These are phyloP conservation scores for Diachrysia chrysitis DNA, from an alignment of 2,888 invertebrate species.

Conservation along the genomic window DNA sequence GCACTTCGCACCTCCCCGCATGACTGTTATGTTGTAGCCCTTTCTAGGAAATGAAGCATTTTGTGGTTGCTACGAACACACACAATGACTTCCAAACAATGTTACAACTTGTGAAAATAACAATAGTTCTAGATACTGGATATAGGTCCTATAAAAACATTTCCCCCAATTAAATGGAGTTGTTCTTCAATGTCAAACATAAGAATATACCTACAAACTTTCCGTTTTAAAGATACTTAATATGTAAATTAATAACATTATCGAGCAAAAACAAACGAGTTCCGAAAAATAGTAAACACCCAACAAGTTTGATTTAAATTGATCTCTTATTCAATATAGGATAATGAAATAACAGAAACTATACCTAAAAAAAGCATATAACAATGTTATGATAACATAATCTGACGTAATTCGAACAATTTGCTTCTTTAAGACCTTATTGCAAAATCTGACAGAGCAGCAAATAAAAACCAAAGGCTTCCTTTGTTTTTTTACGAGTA, in stretches of 20 bases:
- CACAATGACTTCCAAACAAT: constrained; percentile 61
- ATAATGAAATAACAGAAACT: constrained; percentile 4
- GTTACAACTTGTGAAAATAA: constrained; percentile 55
- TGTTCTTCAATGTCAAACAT: too few relatives aligned
- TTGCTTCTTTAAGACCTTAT: not conserved
- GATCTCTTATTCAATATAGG: not conserved
- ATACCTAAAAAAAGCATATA: not conserved
- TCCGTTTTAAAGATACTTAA: not conserved
- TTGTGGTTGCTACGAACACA: constrained; percentile 69
- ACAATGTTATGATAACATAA: not conserved
- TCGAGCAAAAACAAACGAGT: constrained; percentile 42
- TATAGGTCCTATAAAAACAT: constrained; percentile 17
- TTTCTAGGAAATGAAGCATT: constrained; percentile 78
- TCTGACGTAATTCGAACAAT: not conserved
- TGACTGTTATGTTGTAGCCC: constrained; percentile 73
- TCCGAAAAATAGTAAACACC: not conserved
- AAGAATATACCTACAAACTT: not conserved
- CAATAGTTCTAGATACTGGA: constrained; percentile 21
- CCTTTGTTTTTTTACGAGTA: constrained; percentile 9
- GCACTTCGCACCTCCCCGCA: constrained; percentile 82
- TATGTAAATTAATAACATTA: not conserved
- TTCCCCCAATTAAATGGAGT: too few relatives aligned
- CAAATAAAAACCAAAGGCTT: not conserved
- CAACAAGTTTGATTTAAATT: not conserved
- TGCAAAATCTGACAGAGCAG: not conserved